These are phyloP conservation scores for Tyria jacobaeae DNA, from an alignment of 2,888 invertebrate genomes.

Conservation along the genomic window DNA sequence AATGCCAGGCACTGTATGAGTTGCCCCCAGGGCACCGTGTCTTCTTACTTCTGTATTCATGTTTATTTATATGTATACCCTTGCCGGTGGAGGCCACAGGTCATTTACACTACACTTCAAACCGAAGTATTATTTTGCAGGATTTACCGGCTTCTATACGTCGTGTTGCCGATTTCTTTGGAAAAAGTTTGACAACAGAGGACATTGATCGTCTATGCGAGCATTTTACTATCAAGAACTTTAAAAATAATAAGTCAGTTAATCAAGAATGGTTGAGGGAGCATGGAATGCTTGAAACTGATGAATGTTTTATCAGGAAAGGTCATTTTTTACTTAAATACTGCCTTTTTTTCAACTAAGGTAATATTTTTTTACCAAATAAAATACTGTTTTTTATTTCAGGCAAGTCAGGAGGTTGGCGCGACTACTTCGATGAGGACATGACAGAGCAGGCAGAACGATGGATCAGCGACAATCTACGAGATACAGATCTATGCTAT, in stretches of 20 bases:
- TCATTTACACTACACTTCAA: no score
- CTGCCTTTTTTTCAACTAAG: background rate
- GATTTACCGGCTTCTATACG: slow-evolving; percentile 33
- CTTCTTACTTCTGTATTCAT: no score
- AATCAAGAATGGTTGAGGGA: slow-evolving; percentile 27
- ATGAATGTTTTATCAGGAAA: slow-evolving; percentile 43
- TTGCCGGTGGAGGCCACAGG: no score
- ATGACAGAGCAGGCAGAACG: slow-evolving; percentile 10
- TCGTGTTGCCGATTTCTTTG: slow-evolving; percentile 86
- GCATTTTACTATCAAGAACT: slow-evolving; percentile 90
- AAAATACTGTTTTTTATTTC: no score
- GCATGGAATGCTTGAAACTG: slow-evolving; percentile 18
- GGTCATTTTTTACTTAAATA: slow-evolving; percentile 18
- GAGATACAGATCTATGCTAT: slow-evolving; percentile 7
- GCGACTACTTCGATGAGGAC: slow-evolving; percentile 15
- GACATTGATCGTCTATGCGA: slow-evolving; percentile 85
- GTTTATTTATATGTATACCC: no score
- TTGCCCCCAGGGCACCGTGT: no score
- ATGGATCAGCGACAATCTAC: slow-evolving; percentile 5
- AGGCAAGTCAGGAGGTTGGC: slow-evolving; percentile 12
- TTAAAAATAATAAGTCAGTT: slow-evolving; percentile 89
- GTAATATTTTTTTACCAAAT: no score
- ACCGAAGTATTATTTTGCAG: slow-evolving; percentile 15
- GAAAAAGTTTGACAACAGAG: slow-evolving; percentile 76
- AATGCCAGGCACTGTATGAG: no score